A percentile compares a stretch with the other conserved stretches of the same genome.
Conservation (phyloP, 2,113 vertebrate genomes). For the Ailurus styani region DNA sequence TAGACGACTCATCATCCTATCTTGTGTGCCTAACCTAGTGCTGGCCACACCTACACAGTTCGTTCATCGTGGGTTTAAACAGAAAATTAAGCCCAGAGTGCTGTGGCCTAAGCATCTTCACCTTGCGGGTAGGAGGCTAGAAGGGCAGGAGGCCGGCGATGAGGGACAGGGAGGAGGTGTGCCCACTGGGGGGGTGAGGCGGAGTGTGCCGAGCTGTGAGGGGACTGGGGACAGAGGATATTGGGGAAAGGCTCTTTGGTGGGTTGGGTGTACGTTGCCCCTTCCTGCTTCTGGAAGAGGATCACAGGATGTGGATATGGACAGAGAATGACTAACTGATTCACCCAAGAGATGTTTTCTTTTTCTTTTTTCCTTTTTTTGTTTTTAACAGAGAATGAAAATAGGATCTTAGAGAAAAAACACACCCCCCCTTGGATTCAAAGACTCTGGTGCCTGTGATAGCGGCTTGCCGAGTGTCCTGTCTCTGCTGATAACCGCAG, state of each 20-base stretch:
- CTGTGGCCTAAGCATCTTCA: neutral
- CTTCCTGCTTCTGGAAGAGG: neutral
- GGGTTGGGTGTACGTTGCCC: neutral
- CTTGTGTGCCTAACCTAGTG: neutral
- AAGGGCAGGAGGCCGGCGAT: neutral
- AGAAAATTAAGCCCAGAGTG: neutral
- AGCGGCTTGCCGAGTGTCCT: neutral
- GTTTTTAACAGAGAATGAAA: conserved; percentile 24
- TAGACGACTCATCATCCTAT: accelerated
- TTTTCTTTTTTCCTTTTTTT: neutral
- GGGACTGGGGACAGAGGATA: neutral
- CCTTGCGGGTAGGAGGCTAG: neutral
- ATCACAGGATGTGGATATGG: neutral
- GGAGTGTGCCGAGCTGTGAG: neutral
- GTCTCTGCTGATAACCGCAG: conserved; percentile 15
- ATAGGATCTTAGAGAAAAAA: neutral
- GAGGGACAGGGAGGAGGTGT: neutral
- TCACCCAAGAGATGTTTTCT: neutral
- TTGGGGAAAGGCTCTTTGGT: neutral
- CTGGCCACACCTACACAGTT: neutral
- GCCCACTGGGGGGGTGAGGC: neutral
- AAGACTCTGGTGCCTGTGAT: neutral
- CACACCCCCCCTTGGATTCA: neutral
- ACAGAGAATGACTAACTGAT: neutral
- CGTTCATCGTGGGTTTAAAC: neutral